Evolutionary conservation across 2,113 vertebrate genomes (phyloP), one percentile per base, ranked within the genome.

Genomic region (Cephalophus harveyi): DNA sequence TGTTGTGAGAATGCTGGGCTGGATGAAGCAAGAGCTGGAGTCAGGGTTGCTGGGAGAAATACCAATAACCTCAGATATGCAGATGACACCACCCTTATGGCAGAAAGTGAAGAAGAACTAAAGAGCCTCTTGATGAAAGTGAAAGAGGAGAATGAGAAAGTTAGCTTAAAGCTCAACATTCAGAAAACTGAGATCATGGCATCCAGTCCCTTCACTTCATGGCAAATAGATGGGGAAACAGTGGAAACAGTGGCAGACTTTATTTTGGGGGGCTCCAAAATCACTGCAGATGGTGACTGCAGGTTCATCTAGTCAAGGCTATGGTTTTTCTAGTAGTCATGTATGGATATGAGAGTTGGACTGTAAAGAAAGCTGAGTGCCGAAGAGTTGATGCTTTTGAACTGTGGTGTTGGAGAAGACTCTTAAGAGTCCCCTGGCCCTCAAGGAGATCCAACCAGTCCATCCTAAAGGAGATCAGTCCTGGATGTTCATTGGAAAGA

Each of bases 221-320:
- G 62, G 62, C 16, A 64, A 64, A 64, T 64, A 17, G 33, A 64
- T n/a, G 16, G 33, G 33, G 62, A n/a, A 59, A 28, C 11, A 60
- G 57, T 60, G 27, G 5, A 64, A n/a, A 64, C 16, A 64, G 62
- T 64, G 30, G 16, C 33, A 67, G 33, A 10, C 62, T 33, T 64
- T 67, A 67, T 67, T 67, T 67, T n/a, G 0, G 0, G 1, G 33
- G 62, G 33, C 62, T 67, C 62, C 62, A 67, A n/a, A 67, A 19
- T 67, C 16, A 67, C 16, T 67, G 33, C 33, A 67, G 62, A 67
- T 67, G 33, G 33, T 19, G 33, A 67, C 33, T n/a, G 62, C 7
- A n/a, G 7, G 62, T 67, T 67, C 3, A 2, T 64, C 15, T 64
- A 64, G 30, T 67, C 33, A n/a, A 67, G 16, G 62, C 33, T n/a